Percentiles rank a stretch among this genome's conserved stretches.
phyloP scores from a whole-genome alignment of 2,797 vertebrate genomes.

The Phyllotis vaccarum region DNA sequence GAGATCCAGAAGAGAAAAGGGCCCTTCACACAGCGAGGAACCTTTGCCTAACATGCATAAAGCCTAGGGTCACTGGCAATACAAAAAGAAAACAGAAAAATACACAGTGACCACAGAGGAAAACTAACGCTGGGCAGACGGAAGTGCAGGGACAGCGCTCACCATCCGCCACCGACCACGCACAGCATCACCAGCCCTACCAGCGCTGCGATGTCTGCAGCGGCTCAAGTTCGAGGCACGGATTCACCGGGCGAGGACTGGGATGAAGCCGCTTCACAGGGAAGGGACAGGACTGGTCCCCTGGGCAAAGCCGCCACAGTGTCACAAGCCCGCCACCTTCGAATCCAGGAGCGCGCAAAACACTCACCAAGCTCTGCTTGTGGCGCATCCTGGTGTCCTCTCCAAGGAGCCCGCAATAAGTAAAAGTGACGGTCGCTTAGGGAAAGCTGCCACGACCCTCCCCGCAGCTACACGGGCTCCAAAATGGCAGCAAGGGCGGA shows the following conservation, averaged over 20 bases:
- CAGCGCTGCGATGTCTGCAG: neutral
- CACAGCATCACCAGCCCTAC: neutral
- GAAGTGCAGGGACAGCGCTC: neutral
- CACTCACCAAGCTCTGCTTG: constrained; percentile 1
- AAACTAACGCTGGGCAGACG: neutral
- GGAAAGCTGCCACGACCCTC: neutral
- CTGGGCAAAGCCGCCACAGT: neutral
- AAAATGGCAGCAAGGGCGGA: neutral
- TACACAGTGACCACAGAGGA: neutral
- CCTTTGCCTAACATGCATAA: neutral
- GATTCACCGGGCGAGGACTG: too few relatives aligned
- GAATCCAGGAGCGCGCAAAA: neutral
- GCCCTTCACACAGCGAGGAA: neutral
- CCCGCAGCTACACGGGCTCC: neutral
- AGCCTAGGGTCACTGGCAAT: neutral
- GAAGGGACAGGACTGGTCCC: neutral
- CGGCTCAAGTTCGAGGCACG: neutral
- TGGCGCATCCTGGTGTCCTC: neutral
- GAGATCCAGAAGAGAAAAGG: neutral
- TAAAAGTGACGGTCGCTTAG: neutral
- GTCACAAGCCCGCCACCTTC: neutral
- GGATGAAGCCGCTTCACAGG: too few relatives aligned
- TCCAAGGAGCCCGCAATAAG: neutral
- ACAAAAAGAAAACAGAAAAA: neutral
- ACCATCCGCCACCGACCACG: neutral